These are phyloP conservation scores for Caranx melampygus DNA, from an alignment of 2,113 vertebrate genomes.

Conservation along the genomic window DNA sequence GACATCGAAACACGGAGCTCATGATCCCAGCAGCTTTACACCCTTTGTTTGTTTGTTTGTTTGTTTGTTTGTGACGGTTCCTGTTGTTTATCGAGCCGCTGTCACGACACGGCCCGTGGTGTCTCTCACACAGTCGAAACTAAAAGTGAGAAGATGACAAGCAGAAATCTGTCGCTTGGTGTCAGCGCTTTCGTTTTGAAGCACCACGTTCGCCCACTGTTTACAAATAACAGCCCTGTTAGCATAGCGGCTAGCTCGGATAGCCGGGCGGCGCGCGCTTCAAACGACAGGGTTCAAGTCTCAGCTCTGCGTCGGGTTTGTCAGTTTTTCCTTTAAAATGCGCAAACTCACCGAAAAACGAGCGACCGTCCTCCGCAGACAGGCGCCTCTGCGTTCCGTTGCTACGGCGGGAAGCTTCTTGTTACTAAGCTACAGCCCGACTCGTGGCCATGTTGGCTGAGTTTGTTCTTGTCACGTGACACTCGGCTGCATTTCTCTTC, in stretches of 20 bases:
- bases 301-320: rapidly evolving
- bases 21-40: too few relatives aligned
- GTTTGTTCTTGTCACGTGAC: constrained; percentile 48
- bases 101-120: not conserved
- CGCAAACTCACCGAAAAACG: constrained; percentile 10
- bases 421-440: constrained; percentile 11
- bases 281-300: rapidly evolving
- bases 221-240: constrained; percentile 54
- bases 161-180: not conserved
- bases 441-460: constrained; percentile 55
- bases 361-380: rapidly evolving
- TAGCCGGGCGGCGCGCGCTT: not conserved
- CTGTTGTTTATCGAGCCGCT: not conserved
- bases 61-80: not conserved
- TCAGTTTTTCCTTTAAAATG: rapidly evolving
- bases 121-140: not conserved
- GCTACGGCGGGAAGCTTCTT: not conserved
- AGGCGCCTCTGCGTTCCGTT: not conserved
- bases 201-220: constrained; percentile 32
- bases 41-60: too few relatives aligned
- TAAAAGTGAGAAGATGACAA: not conserved
- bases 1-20: too few relatives aligned
- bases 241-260: constrained; percentile 28
- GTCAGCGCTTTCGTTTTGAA: not conserved
- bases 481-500: not conserved